phyloP scores from a whole-genome alignment of 2,113 vertebrate species.

The Pomatorhinus ruficollis region DNA sequence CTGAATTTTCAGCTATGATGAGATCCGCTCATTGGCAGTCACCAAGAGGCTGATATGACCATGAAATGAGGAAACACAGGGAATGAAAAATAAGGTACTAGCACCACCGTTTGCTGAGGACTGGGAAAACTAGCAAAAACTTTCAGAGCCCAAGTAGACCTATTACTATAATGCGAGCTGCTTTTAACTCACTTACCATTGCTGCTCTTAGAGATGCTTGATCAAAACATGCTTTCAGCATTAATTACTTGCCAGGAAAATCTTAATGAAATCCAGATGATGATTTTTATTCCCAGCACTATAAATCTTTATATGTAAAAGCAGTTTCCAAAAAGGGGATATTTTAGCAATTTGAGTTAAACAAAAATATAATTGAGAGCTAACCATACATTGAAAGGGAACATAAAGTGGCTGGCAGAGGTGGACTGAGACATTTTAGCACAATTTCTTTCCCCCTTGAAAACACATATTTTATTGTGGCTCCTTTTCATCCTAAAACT shows the following conservation, averaged over 20 bases:
- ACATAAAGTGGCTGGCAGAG: neutral
- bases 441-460: neutral
- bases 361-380: neutral
- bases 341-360: neutral
- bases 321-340: neutral
- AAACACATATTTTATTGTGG: neutral
- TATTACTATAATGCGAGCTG: neutral
- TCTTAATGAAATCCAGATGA: constrained; percentile 35
- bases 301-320: constrained; percentile 28
- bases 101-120: constrained; percentile 82
- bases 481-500: neutral
- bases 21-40: constrained; percentile 71
- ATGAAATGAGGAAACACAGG: constrained; percentile 75
- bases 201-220: neutral
- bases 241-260: constrained; percentile 53
- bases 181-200: constrained; percentile 6
- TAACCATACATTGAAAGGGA: neutral
- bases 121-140: constrained; percentile 67
- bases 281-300: constrained; percentile 27
- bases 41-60: constrained; percentile 75
- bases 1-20: constrained; percentile 78
- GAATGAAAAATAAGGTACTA: constrained; percentile 80
- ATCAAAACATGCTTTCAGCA: constrained; percentile 10
- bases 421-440: neutral
- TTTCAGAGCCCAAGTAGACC: constrained; percentile 14